These are phyloP conservation scores for Oplegnathus fasciatus DNA, from an alignment of 2,113 vertebrate species.

Conservation along the genomic window DNA sequence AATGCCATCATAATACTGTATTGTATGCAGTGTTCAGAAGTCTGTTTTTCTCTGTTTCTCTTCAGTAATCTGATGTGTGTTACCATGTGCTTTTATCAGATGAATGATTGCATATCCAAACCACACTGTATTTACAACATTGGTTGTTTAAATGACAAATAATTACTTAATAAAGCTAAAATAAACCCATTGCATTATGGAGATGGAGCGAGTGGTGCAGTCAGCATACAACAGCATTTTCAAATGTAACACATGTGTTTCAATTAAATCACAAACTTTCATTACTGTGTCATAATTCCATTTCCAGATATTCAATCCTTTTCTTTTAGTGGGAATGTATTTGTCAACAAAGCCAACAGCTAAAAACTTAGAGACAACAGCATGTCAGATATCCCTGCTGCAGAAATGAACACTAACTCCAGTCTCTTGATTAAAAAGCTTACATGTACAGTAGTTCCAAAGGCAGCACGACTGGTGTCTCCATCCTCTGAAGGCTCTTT, in stretches of 20 bases:
- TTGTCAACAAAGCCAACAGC: neutral
- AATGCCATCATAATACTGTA: constrained; percentile 37
- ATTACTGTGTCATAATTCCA: neutral
- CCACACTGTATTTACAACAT: neutral
- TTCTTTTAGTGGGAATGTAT: neutral
- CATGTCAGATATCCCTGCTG: neutral
- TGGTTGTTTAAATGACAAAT: neutral
- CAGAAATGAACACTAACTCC: constrained; percentile 1
- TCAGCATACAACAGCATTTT: neutral
- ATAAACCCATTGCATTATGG: neutral
- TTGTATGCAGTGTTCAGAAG: neutral
- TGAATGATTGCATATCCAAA: neutral
- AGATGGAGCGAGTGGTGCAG: neutral
- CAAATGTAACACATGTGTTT: neutral
- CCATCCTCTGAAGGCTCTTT: constrained; percentile 75
- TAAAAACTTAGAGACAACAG: neutral
- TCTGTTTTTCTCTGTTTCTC: constrained; percentile 34
- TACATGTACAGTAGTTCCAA: constrained; percentile 37
- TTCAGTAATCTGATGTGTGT: constrained; percentile 25
- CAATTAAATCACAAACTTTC: neutral
- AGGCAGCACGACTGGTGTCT: constrained; percentile 61
- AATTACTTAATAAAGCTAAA: neutral
- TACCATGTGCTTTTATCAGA: constrained; percentile 21
- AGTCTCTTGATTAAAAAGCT: constrained; percentile 8
- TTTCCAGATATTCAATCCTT: neutral